Conservation (phyloP, 2,113 vertebrate genomes). For the Corvus cornix region DNA sequence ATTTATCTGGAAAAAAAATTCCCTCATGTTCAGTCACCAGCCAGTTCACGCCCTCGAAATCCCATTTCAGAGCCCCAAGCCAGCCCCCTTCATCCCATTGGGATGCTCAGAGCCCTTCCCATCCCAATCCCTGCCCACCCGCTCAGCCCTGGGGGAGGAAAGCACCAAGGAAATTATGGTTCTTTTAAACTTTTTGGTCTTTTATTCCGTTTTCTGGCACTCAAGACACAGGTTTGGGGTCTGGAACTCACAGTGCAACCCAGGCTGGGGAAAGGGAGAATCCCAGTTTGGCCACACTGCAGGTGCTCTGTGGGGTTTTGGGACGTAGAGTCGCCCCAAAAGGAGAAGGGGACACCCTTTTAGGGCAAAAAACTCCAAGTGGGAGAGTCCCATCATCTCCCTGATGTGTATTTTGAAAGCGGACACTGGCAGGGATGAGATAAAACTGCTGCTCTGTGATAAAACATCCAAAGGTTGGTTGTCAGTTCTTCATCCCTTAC, state of each 20-base stretch:
- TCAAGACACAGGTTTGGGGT: not conserved
- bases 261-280: not conserved
- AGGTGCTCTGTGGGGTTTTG: not conserved
- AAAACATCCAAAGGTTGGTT: not conserved
- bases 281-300: rapidly evolving
- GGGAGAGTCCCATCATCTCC: not conserved
- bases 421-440: not conserved
- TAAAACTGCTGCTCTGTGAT: not conserved
- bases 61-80: not conserved
- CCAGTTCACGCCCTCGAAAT: not conserved
- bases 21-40: not conserved
- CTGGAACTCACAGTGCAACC: not conserved
- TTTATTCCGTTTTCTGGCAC: not conserved
- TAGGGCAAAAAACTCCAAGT: not conserved
- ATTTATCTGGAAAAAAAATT: not conserved
- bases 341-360: not conserved
- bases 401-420: not conserved
- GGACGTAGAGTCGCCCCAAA: not conserved
- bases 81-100: not conserved
- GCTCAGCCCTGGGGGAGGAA: not conserved
- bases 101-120: not conserved
- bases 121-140: not conserved
- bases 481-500: not conserved
- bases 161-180: rapidly evolving
- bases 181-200: not conserved